Conservation (phyloP, 2,797 vertebrate species). For the Champsocephalus gunnari region DNA sequence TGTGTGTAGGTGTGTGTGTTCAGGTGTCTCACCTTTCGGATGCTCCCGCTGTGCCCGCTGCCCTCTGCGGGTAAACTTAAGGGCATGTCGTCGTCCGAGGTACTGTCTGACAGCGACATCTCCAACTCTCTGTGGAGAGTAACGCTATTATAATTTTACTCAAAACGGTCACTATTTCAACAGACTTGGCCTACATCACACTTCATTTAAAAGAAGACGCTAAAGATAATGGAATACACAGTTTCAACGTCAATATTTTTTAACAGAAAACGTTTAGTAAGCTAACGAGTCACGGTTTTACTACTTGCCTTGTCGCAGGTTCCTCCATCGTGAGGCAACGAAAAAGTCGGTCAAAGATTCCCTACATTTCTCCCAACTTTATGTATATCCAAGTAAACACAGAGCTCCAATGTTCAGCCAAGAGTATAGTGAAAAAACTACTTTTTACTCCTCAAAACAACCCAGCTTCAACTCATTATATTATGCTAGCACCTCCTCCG, state of each 20-base stretch:
- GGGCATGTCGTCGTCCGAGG: slow-evolving; percentile 71
- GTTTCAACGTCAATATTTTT: neutral
- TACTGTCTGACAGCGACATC: slow-evolving; percentile 69
- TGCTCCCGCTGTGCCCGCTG: slow-evolving; percentile 66
- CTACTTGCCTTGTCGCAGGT: slow-evolving; percentile 71
- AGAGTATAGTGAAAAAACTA: neutral
- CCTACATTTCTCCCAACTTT: slow-evolving; percentile 58
- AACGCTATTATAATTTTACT: neutral
- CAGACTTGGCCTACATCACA: fast-evolving
- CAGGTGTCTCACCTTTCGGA: slow-evolving; percentile 74
- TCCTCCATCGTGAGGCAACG: slow-evolving; percentile 69
- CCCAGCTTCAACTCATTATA: neutral
- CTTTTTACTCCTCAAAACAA: slow-evolving; percentile 18
- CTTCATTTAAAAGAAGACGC: neutral
- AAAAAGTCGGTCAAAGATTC: slow-evolving; percentile 1
- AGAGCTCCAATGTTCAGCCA: too few relatives aligned
- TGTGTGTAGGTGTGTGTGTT: neutral
- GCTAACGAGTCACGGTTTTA: slow-evolving; percentile 26
- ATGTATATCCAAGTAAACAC: neutral
- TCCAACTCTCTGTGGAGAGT: slow-evolving; percentile 59
- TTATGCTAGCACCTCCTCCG: slow-evolving; percentile 21
- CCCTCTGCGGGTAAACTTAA: slow-evolving; percentile 50
- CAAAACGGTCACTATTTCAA: neutral
- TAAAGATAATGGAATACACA: fast-evolving
- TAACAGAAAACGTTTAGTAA: neutral